Percentiles rank a stretch among this genome's conserved stretches.
phyloP scores from a whole-genome alignment of 2,888 invertebrate species.

The Koerneria pararmatus region DNA sequence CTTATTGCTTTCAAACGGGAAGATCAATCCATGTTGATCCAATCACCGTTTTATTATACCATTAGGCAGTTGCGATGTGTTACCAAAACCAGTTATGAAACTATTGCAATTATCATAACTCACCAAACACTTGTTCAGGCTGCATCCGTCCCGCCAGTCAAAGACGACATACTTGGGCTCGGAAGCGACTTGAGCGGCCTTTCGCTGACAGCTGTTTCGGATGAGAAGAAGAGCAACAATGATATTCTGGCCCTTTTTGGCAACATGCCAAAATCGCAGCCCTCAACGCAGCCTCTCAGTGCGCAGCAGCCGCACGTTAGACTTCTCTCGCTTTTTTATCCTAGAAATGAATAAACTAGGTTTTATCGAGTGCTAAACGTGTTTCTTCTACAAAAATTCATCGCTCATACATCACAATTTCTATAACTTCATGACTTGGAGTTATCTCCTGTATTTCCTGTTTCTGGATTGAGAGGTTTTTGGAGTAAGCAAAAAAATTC shows the following conservation, averaged over 20 bases:
- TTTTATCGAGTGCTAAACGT: not conserved
- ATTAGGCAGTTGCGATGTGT: too few relatives aligned
- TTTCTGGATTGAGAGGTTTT: too few relatives aligned
- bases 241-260: conserved; percentile 46
- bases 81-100: too few relatives aligned
- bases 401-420: not conserved
- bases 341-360: not conserved
- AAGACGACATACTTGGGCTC: not conserved
- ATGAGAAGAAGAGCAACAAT: conserved; percentile 34
- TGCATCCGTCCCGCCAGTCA: not conserved
- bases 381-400: not conserved
- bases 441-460: too few relatives aligned
- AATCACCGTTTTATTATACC: too few relatives aligned
- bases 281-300: not conserved
- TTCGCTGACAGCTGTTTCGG: conserved; percentile 1
- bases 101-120: not conserved
- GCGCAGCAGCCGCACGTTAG: not conserved
- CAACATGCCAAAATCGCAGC: conserved; percentile 14
- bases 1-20: too few relatives aligned
- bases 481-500: too few relatives aligned
- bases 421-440: not conserved
- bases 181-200: conserved; percentile 5
- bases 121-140: too few relatives aligned
- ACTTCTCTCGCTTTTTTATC: not conserved
- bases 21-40: too few relatives aligned